Evolutionary conservation across 2,888 invertebrate species (phyloP).

Genomic region (Heliconius sara): DNA sequence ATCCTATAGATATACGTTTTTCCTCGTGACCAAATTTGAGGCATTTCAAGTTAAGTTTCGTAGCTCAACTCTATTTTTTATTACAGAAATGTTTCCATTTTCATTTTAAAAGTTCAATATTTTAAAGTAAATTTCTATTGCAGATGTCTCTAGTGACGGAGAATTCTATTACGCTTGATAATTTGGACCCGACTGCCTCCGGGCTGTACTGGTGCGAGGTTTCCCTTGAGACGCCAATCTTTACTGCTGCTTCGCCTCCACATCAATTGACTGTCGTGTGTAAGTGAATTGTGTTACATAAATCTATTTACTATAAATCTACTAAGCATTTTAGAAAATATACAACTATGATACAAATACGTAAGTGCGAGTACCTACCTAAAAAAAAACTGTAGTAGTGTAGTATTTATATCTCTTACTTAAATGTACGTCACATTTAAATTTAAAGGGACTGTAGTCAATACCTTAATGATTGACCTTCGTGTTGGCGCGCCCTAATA

Average conservation of each 20-base stretch:
- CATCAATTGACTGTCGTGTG: constrained; percentile 92
- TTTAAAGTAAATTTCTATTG: constrained; percentile 29
- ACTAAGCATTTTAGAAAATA: neutral
- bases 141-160: constrained; percentile 80
- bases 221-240: constrained; percentile 92
- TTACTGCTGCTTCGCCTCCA: constrained; percentile 90
- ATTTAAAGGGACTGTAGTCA: too few relatives aligned
- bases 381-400: too few relatives aligned
- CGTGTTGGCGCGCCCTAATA: too few relatives aligned
- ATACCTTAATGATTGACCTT: too few relatives aligned
- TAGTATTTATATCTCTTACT: too few relatives aligned
- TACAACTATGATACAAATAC: too few relatives aligned
- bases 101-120: constrained; percentile 6
- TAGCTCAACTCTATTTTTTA: neutral
- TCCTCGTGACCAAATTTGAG: neutral
- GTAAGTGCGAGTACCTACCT: too few relatives aligned
- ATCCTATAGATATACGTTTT: too few relatives aligned
- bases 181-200: constrained; percentile 90
- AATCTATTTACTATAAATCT: neutral
- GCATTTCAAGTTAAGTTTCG: neutral
- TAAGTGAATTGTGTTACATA: constrained; percentile 79
- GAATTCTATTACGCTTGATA: constrained; percentile 86
- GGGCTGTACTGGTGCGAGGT: constrained; percentile 93
- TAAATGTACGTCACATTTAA: too few relatives aligned
- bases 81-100: neutral